phyloP scores from a whole-genome alignment of 1,140 invertebrate genomes.

The Drosophila saltans region DNA sequence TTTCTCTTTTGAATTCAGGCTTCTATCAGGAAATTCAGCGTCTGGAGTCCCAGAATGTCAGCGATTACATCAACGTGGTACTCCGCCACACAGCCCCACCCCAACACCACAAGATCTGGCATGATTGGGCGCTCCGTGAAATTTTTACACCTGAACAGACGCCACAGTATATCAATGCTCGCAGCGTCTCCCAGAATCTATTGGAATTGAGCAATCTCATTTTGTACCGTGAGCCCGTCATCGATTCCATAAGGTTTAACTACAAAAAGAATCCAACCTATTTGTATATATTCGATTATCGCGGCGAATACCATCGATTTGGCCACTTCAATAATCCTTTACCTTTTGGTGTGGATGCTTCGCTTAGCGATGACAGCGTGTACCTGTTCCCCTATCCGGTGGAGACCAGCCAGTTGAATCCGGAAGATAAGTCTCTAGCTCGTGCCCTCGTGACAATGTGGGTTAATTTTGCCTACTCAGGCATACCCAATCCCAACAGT shows the following conservation, averaged over 20 bases:
- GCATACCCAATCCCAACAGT: conserved; percentile 51
- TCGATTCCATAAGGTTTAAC: conserved; percentile 57
- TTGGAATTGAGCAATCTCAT: conserved; percentile 73
- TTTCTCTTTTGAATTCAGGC: conserved; percentile 34
- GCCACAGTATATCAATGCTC: conserved; percentile 25
- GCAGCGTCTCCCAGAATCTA: conserved; percentile 50
- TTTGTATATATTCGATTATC: conserved; percentile 78
- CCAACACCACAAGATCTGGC: conserved; percentile 63
- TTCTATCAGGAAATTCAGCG: conserved; percentile 60
- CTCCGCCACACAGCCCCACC: conserved; percentile 61
- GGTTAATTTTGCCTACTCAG: conserved; percentile 61
- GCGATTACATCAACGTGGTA: conserved; percentile 73
- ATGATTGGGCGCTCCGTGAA: conserved; percentile 63
- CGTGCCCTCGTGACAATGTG: conserved; percentile 69
- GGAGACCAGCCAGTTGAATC: conserved; percentile 60
- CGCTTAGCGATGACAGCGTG: conserved; percentile 79
- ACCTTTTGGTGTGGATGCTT: conserved; percentile 74
- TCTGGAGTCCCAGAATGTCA: conserved; percentile 62
- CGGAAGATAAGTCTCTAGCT: conserved; percentile 61
- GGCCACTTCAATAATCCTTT: conserved; percentile 54
- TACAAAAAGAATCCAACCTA: conserved; percentile 53
- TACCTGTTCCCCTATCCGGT: conserved; percentile 80
- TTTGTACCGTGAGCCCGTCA: conserved; percentile 67
- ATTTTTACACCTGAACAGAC: conserved; percentile 59
- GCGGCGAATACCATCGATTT: conserved; percentile 74